phyloP scores from a whole-genome alignment of 2,113 vertebrate species.

The Leucosticte australis region DNA sequence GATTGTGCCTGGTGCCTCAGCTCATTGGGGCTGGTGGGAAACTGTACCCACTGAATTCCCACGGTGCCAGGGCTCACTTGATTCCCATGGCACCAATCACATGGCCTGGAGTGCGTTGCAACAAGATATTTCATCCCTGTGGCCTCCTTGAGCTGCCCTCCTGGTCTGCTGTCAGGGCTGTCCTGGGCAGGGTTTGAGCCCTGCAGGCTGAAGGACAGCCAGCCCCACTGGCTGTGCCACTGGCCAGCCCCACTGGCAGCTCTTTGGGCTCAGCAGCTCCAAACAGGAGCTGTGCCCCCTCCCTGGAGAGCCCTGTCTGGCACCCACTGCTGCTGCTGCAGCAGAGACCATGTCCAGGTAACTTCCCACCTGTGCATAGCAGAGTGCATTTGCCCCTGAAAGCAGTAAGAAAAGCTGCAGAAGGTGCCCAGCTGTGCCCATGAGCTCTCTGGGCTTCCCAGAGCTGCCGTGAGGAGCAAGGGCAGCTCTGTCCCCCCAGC shows the following conservation, averaged over 20 bases:
- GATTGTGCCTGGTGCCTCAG: background rate
- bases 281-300: background rate
- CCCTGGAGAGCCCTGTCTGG: background rate
- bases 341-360: accelerated
- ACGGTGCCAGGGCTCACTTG: accelerated
- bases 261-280: background rate
- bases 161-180: background rate
- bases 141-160: background rate
- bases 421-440: background rate
- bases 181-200: background rate
- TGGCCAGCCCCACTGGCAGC: background rate
- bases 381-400: accelerated
- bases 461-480: background rate
- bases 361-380: accelerated
- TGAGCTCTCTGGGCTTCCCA: background rate
- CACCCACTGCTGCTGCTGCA: accelerated
- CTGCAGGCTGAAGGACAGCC: background rate
- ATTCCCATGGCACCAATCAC: accelerated
- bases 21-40: background rate
- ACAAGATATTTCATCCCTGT: background rate
- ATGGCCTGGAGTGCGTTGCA: accelerated
- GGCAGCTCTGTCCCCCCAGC: background rate
- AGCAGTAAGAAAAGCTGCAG: background rate
- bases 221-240: background rate
- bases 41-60: accelerated